These are phyloP conservation scores for Cyrtodaria siliqua DNA, from an alignment of 2,888 invertebrate genomes.

Conservation along the genomic window DNA sequence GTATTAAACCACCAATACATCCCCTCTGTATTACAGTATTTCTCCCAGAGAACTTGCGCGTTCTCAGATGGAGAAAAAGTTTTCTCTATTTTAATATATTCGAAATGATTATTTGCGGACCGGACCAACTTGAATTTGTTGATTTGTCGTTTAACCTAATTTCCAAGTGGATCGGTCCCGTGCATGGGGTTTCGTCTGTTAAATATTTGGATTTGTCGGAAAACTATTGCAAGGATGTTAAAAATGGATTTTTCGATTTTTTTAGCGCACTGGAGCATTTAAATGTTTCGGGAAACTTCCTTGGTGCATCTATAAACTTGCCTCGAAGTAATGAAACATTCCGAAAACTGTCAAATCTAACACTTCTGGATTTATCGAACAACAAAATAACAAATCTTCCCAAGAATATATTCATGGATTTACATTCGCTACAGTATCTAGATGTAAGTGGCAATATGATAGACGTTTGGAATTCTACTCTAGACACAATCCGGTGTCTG, in stretches of 20 bases:
- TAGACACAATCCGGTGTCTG: neutral
- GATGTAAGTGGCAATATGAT: conserved; percentile 10
- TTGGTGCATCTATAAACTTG: conserved; percentile 28
- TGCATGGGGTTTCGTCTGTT: conserved; percentile 42
- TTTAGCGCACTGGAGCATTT: conserved; percentile 29
- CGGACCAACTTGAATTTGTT: conserved; percentile 15
- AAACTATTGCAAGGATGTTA: conserved; percentile 35
- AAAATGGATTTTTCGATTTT: conserved; percentile 25
- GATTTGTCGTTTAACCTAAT: conserved; percentile 57
- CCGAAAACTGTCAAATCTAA: neutral
- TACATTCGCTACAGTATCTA: neutral
- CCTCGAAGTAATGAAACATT: neutral
- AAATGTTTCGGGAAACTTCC: conserved; percentile 39
- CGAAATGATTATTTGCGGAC: conserved; percentile 13
- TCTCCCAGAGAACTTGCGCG: conserved; percentile 2
- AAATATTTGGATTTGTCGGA: conserved; percentile 47
- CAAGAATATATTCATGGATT: neutral
- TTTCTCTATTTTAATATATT: conserved; percentile 22
- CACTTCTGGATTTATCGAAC: conserved; percentile 9
- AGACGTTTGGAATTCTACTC: neutral
- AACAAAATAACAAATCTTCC: conserved; percentile 8
- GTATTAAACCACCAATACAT: no score
- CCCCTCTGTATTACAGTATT: neutral
- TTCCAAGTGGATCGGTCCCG: conserved; percentile 27
- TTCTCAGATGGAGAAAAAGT: conserved; percentile 32